These are phyloP conservation scores for Notodonta dromedarius DNA, from an alignment of 2,888 invertebrate species.

Conservation along the genomic window DNA sequence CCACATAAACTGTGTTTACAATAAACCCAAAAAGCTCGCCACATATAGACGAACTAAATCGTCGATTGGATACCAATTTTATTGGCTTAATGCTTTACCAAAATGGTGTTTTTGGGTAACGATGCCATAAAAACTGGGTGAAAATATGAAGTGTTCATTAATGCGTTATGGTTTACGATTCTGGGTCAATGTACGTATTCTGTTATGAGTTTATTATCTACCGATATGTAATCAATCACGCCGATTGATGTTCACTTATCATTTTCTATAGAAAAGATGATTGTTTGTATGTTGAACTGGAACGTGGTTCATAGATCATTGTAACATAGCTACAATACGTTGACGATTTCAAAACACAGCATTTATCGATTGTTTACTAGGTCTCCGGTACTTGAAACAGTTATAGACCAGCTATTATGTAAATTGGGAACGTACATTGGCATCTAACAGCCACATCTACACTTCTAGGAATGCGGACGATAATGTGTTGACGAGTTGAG, in stretches of 20 bases:
- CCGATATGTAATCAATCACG: slow-evolving; percentile 33
- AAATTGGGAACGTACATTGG: background rate
- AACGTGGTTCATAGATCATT: background rate
- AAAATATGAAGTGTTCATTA: slow-evolving; percentile 55
- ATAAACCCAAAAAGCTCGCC: slow-evolving; percentile 35
- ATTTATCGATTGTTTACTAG: background rate
- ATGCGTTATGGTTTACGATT: slow-evolving; percentile 53
- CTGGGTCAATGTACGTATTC: slow-evolving; percentile 46
- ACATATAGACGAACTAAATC: slow-evolving; percentile 30
- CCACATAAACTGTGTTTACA: slow-evolving; percentile 13
- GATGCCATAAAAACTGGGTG: slow-evolving; percentile 63
- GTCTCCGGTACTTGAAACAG: background rate
- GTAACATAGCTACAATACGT: background rate
- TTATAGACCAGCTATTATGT: background rate
- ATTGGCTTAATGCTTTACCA: slow-evolving; percentile 37
- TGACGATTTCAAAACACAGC: background rate
- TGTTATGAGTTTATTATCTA: slow-evolving; percentile 18
- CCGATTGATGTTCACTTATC: background rate
- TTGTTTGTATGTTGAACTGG: background rate
- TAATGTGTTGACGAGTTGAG: slow-evolving; percentile 11
- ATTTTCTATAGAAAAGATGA: background rate
- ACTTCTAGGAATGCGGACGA: background rate
- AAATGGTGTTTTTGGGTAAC: slow-evolving; percentile 64
- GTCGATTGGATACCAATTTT: slow-evolving; percentile 25
- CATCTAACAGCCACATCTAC: background rate